Percentiles rank a stretch among this genome's conserved stretches.
Evolutionary conservation across 2,888 invertebrate species (phyloP).

Genomic region (Chrysotoxum bicinctum): DNA sequence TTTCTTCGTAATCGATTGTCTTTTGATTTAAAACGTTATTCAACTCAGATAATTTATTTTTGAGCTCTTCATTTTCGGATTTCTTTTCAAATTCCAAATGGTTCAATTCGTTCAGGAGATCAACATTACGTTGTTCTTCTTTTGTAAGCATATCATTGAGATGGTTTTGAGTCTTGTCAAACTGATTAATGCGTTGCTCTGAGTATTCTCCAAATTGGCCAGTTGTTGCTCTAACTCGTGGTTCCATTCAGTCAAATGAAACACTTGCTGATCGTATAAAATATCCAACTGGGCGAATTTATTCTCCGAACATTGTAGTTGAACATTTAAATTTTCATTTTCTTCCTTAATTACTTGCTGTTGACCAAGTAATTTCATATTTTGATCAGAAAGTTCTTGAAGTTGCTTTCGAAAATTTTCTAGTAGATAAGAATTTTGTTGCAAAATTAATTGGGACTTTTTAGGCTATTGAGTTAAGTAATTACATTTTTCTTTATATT

Average conservation of each 20-base stretch:
- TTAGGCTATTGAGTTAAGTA: slow-evolving; percentile 6
- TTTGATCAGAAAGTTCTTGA: slow-evolving; percentile 48
- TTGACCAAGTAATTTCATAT: slow-evolving; percentile 26
- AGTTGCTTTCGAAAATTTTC: slow-evolving; percentile 57
- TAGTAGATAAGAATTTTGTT: slow-evolving; percentile 46
- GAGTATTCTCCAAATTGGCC: not conserved
- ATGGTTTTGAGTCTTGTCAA: slow-evolving; percentile 37
- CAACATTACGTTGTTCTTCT: not conserved
- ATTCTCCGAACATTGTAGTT: slow-evolving; percentile 39
- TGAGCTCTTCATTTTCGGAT: not conserved
- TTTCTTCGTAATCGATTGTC: slow-evolving; percentile 10
- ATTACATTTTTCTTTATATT: slow-evolving; percentile 35
- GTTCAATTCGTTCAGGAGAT: slow-evolving; percentile 12
- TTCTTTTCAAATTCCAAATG: not conserved
- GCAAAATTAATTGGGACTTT: slow-evolving; percentile 22
- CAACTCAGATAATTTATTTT: not conserved
- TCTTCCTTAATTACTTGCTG: slow-evolving; percentile 39
- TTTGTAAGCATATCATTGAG: slow-evolving; percentile 10
- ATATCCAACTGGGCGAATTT: slow-evolving; percentile 60
- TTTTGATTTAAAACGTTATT: slow-evolving; percentile 1
- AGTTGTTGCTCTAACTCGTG: slow-evolving; percentile 5
- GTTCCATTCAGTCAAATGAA: slow-evolving; percentile 17
- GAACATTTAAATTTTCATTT: slow-evolving; percentile 17
- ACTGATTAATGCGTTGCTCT: slow-evolving; percentile 32
- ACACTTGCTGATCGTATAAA: slow-evolving; percentile 44